Evolutionary conservation across 1,140 invertebrate species (phyloP).

Genomic region (Dendroctonus ponderosae): DNA sequence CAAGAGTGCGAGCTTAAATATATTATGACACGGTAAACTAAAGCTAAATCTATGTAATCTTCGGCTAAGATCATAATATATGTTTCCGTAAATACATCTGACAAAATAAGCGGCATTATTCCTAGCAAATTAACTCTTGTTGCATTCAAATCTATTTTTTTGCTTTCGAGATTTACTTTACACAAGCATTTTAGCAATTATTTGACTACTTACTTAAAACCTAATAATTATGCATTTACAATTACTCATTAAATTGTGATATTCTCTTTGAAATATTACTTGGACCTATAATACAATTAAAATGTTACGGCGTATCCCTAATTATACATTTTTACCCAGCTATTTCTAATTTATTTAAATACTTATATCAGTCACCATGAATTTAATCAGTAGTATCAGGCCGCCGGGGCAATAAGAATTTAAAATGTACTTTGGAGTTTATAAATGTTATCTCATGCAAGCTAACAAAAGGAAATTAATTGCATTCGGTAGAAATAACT

Average conservation of each 20-base stretch:
- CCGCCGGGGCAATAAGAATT: no score
- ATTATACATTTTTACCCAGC: no score
- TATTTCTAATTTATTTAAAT: no score
- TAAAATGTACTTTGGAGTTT: constrained; percentile 3
- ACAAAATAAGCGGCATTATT: constrained; percentile 24
- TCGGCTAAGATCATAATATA: constrained; percentile 20
- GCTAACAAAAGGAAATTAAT: constrained; percentile 25
- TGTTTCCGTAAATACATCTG: constrained; percentile 20
- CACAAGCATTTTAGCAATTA: no score
- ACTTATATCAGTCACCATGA: no score
- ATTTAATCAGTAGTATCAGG: no score
- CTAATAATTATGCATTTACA: no score
- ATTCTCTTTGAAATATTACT: no score
- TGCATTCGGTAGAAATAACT: constrained; percentile 20
- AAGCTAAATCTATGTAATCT: constrained; percentile 15
- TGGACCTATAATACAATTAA: no score
- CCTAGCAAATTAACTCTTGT: constrained; percentile 4
- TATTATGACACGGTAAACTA: constrained; percentile 12
- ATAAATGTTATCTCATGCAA: constrained; percentile 22
- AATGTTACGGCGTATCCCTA: no score
- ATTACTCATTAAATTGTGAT: no score
- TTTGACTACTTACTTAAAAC: no score
- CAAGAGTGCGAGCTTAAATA: constrained; percentile 7
- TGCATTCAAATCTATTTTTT: constrained; percentile 2
- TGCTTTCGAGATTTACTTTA: not conserved